Percentiles rank a stretch among this genome's conserved stretches.
Evolutionary conservation across 2,888 invertebrate species (phyloP).

Genomic region (Rotaria sp.): DNA sequence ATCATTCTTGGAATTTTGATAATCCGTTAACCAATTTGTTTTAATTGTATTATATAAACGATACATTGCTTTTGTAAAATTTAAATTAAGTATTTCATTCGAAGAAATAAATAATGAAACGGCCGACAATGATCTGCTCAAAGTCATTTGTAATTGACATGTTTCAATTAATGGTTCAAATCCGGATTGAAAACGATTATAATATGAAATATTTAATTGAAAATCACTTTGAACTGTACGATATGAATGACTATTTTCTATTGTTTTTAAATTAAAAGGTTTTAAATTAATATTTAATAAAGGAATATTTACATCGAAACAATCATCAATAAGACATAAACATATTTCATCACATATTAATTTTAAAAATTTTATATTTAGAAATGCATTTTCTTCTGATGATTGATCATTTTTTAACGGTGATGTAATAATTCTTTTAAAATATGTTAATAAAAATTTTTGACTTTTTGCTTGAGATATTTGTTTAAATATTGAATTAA

Average conservation of each 20-base stretch:
- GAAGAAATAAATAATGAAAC: conserved; percentile 53
- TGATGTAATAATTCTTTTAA: background rate
- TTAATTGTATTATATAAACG: background rate
- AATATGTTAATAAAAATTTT: background rate
- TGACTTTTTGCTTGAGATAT: background rate
- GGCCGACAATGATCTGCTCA: background rate
- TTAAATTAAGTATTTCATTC: conserved; percentile 71
- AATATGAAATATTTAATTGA: conserved; percentile 74
- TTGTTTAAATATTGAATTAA: background rate
- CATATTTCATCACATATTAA: conserved; percentile 49
- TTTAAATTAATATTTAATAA: conserved; percentile 63
- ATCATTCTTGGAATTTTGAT: background rate
- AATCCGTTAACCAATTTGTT: background rate
- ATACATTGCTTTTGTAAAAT: conserved; percentile 63
- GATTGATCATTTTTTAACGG: background rate
- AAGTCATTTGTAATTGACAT: background rate
- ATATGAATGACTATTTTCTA: background rate
- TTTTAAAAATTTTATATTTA: background rate
- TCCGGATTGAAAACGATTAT: conserved; percentile 83
- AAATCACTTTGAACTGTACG: conserved; percentile 60
- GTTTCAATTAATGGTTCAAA: conserved; percentile 90
- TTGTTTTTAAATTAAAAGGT: background rate
- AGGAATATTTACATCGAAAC: conserved; percentile 92
- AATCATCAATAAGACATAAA: conserved; percentile 91
- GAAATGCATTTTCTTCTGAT: background rate